These are phyloP conservation scores for Alcis repandata DNA, from an alignment of 2,888 invertebrate species.

Conservation along the genomic window DNA sequence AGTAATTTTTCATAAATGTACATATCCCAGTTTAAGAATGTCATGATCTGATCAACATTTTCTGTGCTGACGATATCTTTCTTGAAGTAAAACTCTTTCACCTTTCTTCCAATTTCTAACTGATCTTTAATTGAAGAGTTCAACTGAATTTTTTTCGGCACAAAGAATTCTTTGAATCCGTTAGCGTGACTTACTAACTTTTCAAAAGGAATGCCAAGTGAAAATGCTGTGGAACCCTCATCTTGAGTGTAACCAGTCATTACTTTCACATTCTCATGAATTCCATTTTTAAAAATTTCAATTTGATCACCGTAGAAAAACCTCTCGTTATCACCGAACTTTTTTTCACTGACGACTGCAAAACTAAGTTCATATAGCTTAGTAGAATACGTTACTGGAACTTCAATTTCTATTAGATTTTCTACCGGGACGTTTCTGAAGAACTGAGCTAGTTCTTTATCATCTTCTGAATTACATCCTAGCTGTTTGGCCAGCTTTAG, in stretches of 20 bases:
- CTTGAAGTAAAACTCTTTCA: slow-evolving; percentile 62
- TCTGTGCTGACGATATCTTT: slow-evolving; percentile 51
- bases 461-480: slow-evolving; percentile 64
- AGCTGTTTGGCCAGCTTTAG: slow-evolving; percentile 59
- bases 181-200: slow-evolving; percentile 54
- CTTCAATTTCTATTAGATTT: slow-evolving; percentile 50
- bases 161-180: slow-evolving; percentile 59
- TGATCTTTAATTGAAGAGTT: slow-evolving; percentile 56
- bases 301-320: slow-evolving; percentile 62
- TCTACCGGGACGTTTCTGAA: slow-evolving; percentile 62
- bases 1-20: slow-evolving; percentile 56
- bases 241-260: slow-evolving; percentile 90
- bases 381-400: slow-evolving; percentile 51
- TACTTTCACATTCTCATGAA: slow-evolving; percentile 86
- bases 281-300: slow-evolving; percentile 76
- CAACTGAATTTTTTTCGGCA: slow-evolving; percentile 56
- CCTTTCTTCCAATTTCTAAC: slow-evolving; percentile 58
- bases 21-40: slow-evolving; percentile 53
- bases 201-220: slow-evolving; percentile 41
- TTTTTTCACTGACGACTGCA: slow-evolving; percentile 59
- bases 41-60: slow-evolving; percentile 52
- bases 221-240: slow-evolving; percentile 84
- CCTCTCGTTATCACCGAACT: slow-evolving; percentile 62
- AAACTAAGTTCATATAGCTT: slow-evolving; percentile 54
- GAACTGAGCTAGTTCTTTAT: slow-evolving; percentile 64